Conservation (phyloP, 2,113 vertebrate genomes). For the Stegostoma tigrinum region DNA sequence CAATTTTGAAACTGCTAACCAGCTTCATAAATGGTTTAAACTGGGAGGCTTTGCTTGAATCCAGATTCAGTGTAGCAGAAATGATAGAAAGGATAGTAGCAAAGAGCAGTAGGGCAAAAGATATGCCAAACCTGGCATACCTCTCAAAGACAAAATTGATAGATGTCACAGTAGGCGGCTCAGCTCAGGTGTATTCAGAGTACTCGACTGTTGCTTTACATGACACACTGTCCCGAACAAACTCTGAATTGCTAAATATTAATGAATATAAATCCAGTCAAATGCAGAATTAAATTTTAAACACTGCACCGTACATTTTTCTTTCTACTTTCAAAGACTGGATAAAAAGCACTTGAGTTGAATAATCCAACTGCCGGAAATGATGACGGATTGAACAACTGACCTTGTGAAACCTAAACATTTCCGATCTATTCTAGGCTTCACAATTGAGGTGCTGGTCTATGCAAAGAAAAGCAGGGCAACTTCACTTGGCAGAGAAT, state of each 20-base stretch:
- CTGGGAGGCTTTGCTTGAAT: not conserved
- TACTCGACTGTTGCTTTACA: not conserved
- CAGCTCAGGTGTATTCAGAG: not conserved
- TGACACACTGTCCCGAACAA: not conserved
- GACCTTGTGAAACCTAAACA: not conserved
- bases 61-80: not conserved
- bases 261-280: slow-evolving; percentile 26
- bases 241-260: not conserved
- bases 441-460: not conserved
- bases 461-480: not conserved
- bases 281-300: slow-evolving; percentile 21
- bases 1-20: not conserved
- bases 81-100: not conserved
- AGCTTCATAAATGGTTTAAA: not conserved
- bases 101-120: not conserved
- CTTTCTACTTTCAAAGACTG: not conserved
- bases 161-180: not conserved
- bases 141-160: not conserved
- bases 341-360: not conserved
- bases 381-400: not conserved
- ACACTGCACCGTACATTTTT: not conserved
- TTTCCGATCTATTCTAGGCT: not conserved
- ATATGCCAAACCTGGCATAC: not conserved
- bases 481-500: not conserved
- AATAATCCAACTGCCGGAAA: not conserved